These are phyloP conservation scores for Schrankia costaestrigalis DNA, from an alignment of 2,888 invertebrate genomes.

Conservation along the genomic window DNA sequence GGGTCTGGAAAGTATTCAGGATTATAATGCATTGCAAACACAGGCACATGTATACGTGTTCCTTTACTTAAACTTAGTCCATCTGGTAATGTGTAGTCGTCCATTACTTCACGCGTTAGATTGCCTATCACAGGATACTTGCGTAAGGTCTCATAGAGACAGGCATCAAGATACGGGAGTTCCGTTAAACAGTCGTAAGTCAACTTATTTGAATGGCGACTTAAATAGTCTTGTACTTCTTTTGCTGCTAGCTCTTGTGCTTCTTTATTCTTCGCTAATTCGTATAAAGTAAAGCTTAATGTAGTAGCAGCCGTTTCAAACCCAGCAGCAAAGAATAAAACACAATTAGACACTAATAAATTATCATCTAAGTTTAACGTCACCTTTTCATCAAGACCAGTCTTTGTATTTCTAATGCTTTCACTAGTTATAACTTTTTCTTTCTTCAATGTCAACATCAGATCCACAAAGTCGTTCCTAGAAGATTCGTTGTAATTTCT, in stretches of 20 bases:
- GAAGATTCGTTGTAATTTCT: slow-evolving; percentile 34
- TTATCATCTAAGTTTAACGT: slow-evolving; percentile 50
- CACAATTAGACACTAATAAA: slow-evolving; percentile 71
- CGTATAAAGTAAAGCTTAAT: slow-evolving; percentile 41
- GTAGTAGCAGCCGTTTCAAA: slow-evolving; percentile 53
- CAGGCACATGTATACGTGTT: slow-evolving; percentile 40
- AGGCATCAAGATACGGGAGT: slow-evolving; percentile 48
- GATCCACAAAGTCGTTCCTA: slow-evolving; percentile 52
- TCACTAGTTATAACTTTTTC: slow-evolving; percentile 40
- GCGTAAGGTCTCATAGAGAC: slow-evolving; percentile 49
- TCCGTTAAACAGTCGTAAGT: slow-evolving; percentile 46
- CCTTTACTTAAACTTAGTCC: slow-evolving; percentile 23
- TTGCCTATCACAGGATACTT: slow-evolving; percentile 46
- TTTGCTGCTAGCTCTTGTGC: slow-evolving; percentile 33
- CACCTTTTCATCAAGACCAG: slow-evolving; percentile 28
- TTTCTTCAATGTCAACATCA: slow-evolving; percentile 42
- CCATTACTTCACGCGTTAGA: slow-evolving; percentile 47
- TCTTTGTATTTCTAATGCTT: slow-evolving; percentile 34
- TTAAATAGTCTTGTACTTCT: slow-evolving; percentile 47
- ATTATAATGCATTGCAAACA: slow-evolving; percentile 38
- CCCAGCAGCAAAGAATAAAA: slow-evolving; percentile 66
- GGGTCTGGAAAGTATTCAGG: slow-evolving; percentile 44
- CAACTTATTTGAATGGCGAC: slow-evolving; percentile 30
- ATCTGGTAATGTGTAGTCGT: slow-evolving; percentile 21
- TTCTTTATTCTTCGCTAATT: slow-evolving; percentile 44